Base-by-base conservation (phyloP, 1,140 invertebrate genomes). In the Radopholus similis region DNA sequence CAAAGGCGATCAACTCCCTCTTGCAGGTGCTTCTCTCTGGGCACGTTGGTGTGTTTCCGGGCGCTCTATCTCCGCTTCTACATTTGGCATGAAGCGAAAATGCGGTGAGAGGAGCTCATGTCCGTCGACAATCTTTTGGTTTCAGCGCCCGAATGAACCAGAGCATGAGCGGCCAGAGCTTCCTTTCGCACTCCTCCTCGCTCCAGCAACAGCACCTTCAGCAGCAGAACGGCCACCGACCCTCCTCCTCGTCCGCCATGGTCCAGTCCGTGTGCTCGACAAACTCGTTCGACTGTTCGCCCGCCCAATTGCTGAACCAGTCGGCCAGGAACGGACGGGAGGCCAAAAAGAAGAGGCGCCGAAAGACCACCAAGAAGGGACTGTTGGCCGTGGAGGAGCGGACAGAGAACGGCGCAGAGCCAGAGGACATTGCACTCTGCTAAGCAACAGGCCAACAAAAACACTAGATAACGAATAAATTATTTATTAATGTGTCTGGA, bases 101-200 rank as follows among this genome's bases (percentile, higher is more conserved):
- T 62, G 28, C 56, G 74, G 74, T 73, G 15, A 66, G 9, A 47
- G 47, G 23, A 68, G 23, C n/a, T 11, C n/a, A 63, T 28, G 18
- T 4, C 26, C 23, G 6, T 13, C 8, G 26, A 38, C 8, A 21
- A 72, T 28, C 0, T n/a, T 15, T 0, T 9, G 2, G 35, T 60
- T 76, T 57, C 30, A 76, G 75, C 51, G 68, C 76, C 15, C 58
- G 78, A 57, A 77, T 77, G 76, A 81, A 81, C 64, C 74, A 81
- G 60, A 78, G 75, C 38, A 69, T 77, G 51, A 81, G 78, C 47
- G 76, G 76, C 6, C 76, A 77, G 60, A 77, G 74, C 55, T 81
- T 77, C 37, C 37, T 77, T 21, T 77, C 76, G 4, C 59, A 55
- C 21, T 72, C 73, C 5, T 72, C 73, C 32, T 56, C 70, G 4